Evolutionary conservation across 2,113 vertebrate species (phyloP), one percentile per base, ranked within the genome.

Genomic region (Bathybates hornii): DNA sequence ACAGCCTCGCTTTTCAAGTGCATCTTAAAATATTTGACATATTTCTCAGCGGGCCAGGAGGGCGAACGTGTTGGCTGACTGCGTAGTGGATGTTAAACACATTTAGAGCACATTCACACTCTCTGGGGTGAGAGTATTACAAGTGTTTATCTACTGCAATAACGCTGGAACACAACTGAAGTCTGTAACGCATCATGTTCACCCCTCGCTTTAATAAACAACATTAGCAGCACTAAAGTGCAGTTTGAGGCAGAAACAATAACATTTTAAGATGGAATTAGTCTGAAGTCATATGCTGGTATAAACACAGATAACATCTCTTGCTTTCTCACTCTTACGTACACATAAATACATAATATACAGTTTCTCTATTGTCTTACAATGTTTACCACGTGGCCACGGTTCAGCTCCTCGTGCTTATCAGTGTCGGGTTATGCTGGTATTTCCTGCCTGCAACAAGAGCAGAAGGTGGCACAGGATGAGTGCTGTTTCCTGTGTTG

Each of bases 381-480:
- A 13, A 56, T 87, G 87, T 93, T 89, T 83, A 91, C 90, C 86
- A 89, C 68, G 80, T 61, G 85, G 89, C 88, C 57, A 19, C 7
- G 32, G 66, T 89, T 84, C 54, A 91, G 90, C 89, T 91, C 88
- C 38, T 91, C 89, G 92, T 85, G 89, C 93, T 96, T 95, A 96
- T 97, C 95, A 94, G 90, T 87, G 94, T 85, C 52, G 90, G 91
- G 92, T 95, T 90, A 81, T 93, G 94, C 91, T 95, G 93, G 90
- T 86, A 96, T 96, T 97, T 97, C 96, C 95, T 93, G 91, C n/a
- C 86, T 85, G 24, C 80, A 86, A 93, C 92, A 94, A 87, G 87
- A 93, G 90, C 92, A 91, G 90, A 92, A 86, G 94, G 93, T 96
- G 95, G 94, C 94, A 93, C 95, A 96, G 96, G 95, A 95, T 96